Evolutionary conservation across 2,888 invertebrate genomes (phyloP), one percentile per base, ranked within the genome.

Genomic region (Phrixothrix hirtus): DNA sequence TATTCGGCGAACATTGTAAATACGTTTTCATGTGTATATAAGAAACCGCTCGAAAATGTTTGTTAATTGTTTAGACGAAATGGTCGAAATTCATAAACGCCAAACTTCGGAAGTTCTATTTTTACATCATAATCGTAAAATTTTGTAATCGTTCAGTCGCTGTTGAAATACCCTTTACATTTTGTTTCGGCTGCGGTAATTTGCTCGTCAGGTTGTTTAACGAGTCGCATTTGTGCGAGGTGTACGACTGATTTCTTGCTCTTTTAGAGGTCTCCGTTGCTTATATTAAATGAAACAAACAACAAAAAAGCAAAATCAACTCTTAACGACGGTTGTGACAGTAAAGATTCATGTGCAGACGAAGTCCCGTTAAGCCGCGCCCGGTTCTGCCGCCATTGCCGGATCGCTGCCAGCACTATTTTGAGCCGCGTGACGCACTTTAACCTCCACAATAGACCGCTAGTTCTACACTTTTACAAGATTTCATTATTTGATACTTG

Each of bases 361-460:
- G 39, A 47, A 42, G 50, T 49, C 55, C 58, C 53, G 58, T 58
- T 58, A 58, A 55, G 55, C 58, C 55, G 49, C 55, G 50, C 55
- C 58, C 55, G 49, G 44, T 53, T 59, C 55, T 58, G 43, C 37
- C 31, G 30, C 57, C 55, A 45, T 56, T 51, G 55, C 54, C 56
- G 60, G 60, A 63, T 49, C 60, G 56, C 59, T 67, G 67, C 67
- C 67, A 67, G 64, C 61, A 62, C 61, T 67, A 67, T 67, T 67
- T 67, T 66, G 55, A 62, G 66, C 61, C 50, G 49, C 53, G 59
- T 67, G 67, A 67, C 67, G 66, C 66, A 67, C 61, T 59, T 60
- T 62, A 62, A 64, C 59, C 64, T 61, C 38, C 58, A 59, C 57
- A 58, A 57, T 29, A 41, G 29, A 32, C 41, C 36, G 41, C 34